Percentiles rank a stretch among this genome's conserved stretches.
These are phyloP conservation scores for Aldrovandia affinis DNA, from an alignment of 2,797 vertebrate species.

Conservation along the genomic window DNA sequence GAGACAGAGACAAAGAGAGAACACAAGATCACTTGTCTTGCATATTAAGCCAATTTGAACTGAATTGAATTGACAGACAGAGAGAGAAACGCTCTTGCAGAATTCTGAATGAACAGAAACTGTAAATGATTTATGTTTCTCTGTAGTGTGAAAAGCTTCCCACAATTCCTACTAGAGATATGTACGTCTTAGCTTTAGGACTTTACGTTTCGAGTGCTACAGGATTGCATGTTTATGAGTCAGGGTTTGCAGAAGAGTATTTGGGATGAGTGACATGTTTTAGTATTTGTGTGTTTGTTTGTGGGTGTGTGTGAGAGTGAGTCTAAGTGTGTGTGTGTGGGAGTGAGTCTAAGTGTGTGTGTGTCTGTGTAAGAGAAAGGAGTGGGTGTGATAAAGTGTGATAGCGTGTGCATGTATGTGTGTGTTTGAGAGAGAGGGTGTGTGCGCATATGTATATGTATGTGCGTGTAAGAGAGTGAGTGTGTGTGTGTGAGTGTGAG, in stretches of 20 bases:
- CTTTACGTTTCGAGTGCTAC: background rate
- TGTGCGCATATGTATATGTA: no score
- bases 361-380: no score
- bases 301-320: background rate
- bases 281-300: background rate
- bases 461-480: no score
- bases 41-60: no score
- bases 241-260: background rate
- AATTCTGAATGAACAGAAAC: slow-evolving; percentile 36
- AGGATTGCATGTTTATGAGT: background rate
- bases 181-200: background rate
- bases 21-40: no score
- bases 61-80: no score
- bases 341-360: no score
- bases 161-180: slow-evolving; percentile 19
- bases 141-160: slow-evolving; percentile 36
- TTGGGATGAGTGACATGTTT: background rate
- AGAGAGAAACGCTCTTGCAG: slow-evolving; percentile 26
- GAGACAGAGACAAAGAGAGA: no score
- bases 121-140: slow-evolving; percentile 49
- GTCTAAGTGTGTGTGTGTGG: no score
- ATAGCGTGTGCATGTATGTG: no score
- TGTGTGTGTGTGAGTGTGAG: background rate
- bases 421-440: no score
- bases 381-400: no score